Percentiles rank a stretch among this genome's conserved stretches.
phyloP scores from a whole-genome alignment of 2,797 vertebrate species.

The Myotis vivesi region DNA sequence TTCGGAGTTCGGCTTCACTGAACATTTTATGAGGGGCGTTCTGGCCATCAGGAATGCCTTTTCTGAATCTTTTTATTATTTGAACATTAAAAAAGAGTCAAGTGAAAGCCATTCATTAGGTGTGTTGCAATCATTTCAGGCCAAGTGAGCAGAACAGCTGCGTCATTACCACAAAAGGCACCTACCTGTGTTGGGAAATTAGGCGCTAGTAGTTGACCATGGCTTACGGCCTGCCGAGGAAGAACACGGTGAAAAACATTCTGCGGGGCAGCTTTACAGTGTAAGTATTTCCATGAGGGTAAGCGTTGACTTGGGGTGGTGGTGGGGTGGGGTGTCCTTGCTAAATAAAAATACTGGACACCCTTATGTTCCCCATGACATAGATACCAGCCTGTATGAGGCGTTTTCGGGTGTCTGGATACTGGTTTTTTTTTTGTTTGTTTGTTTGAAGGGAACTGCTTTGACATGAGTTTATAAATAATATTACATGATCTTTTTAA shows the following conservation, averaged over 20 bases:
- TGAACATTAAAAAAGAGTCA: not conserved
- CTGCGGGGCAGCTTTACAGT: slow-evolving; percentile 49
- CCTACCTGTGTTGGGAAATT: not conserved
- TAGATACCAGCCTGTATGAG: not conserved
- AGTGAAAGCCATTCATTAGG: not conserved
- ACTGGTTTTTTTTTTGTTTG: not conserved
- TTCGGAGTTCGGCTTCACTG: not conserved
- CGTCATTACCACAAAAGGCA: not conserved
- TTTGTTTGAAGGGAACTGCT: not conserved
- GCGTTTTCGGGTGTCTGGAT: not conserved
- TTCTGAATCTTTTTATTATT: not conserved
- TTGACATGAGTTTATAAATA: not conserved
- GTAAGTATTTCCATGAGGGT: slow-evolving; percentile 58
- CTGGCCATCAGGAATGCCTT: not conserved
- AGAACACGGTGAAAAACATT: slow-evolving; percentile 61
- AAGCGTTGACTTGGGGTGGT: not conserved
- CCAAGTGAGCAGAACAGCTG: not conserved
- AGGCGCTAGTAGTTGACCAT: slow-evolving; percentile 18
- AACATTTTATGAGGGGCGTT: not conserved
- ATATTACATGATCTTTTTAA: not conserved
- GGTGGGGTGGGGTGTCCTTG: not conserved
- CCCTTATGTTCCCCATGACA: not conserved
- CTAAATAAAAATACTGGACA: not conserved
- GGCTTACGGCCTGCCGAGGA: slow-evolving; percentile 72
- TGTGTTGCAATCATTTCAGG: slow-evolving; percentile 36